Evolutionary conservation across 2,113 vertebrate species (phyloP).

Genomic region (Ia io): DNA sequence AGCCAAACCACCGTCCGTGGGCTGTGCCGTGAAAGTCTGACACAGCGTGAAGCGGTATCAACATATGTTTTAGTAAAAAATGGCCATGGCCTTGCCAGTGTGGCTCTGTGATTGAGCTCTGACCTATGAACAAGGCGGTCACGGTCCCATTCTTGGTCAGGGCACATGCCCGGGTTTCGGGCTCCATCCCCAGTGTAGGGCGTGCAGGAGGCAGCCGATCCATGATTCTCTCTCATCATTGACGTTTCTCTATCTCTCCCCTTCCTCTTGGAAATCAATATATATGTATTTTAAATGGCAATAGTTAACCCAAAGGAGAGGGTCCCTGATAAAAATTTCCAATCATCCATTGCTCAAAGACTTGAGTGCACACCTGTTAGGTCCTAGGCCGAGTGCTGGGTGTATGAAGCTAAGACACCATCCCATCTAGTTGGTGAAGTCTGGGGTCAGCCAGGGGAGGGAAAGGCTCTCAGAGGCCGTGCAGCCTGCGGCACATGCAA

Average conservation of each 20-base stretch:
- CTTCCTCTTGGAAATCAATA: no score
- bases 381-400: neutral
- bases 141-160: no score
- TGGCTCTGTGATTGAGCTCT: no score
- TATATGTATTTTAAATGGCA: neutral
- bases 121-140: no score
- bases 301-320: neutral
- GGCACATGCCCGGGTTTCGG: no score
- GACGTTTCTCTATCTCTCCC: no score
- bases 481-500: fast-evolving
- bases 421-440: neutral
- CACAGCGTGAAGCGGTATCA: no score
- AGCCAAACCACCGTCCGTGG: neutral
- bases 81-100: neutral
- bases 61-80: neutral
- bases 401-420: fast-evolving
- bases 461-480: neutral
- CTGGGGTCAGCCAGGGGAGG: neutral
- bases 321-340: neutral
- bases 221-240: no score
- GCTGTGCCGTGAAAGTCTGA: fast-evolving
- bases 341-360: neutral
- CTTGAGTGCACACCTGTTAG: fast-evolving
- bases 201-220: no score
- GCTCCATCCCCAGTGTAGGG: no score